These are phyloP conservation scores for Salminus brasiliensis DNA, from an alignment of 2,113 vertebrate species.

Conservation along the genomic window DNA sequence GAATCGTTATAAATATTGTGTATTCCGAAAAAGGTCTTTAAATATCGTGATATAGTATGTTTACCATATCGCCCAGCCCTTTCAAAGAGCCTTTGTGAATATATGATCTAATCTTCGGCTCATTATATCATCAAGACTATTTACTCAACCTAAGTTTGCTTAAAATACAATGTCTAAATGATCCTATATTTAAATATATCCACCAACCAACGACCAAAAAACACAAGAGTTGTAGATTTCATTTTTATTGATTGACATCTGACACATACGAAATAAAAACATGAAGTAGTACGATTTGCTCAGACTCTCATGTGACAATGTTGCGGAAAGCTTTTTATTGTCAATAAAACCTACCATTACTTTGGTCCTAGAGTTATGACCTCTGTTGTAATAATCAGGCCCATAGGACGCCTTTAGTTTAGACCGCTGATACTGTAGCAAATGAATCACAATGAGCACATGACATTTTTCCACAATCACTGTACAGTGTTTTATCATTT, in stretches of 20 bases:
- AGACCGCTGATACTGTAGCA: not conserved
- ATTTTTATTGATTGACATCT: slow-evolving; percentile 61
- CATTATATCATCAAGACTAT: too few species aligned
- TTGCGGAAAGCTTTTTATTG: not conserved
- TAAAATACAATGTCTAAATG: too few species aligned
- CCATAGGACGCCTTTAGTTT: slow-evolving; percentile 5
- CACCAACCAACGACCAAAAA: not conserved
- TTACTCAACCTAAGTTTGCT: too few species aligned
- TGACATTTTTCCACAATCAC: not conserved
- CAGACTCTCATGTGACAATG: slow-evolving; percentile 32
- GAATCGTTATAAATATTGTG: too few species aligned
- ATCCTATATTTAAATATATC: not conserved
- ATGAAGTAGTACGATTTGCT: slow-evolving; percentile 41
- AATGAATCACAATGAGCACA: slow-evolving; percentile 1
- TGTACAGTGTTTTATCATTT: slow-evolving; percentile 25
- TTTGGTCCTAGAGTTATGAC: not conserved
- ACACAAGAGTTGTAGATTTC: slow-evolving; percentile 13
- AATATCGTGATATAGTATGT: too few species aligned
- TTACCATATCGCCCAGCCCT: too few species aligned
- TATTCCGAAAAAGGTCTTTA: too few species aligned
- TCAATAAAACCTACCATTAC: slow-evolving; percentile 32
- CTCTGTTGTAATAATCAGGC: not conserved
- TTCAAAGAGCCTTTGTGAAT: too few species aligned
- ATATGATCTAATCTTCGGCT: too few species aligned
- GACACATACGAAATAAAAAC: slow-evolving; percentile 63